Base-by-base conservation (phyloP, 2,888 invertebrate species). In the Tenthredo livida region DNA sequence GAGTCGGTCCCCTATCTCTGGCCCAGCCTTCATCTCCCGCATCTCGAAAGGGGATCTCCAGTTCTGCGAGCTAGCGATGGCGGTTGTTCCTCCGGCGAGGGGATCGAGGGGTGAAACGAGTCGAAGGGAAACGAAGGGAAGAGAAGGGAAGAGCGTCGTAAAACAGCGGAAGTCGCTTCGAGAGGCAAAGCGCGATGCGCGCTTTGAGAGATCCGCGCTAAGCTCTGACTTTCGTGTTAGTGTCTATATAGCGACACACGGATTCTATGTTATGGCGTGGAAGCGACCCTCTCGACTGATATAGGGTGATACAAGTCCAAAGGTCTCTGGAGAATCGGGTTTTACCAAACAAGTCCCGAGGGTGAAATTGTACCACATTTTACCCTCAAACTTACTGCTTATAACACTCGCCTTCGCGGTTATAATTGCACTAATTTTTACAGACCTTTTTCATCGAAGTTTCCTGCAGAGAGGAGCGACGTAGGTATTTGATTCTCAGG, bases 111-210 rank as follows among this genome's bases (percentile, higher is more conserved):
- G 82, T 21, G 65, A 58, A 33, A 61, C 17, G 65, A 29, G 72
- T 25, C 58, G 37, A 73, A 58, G 84, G 84, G 84, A 67, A 67
- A 40, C 40, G 65, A 67, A 87, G 82, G 87, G 86, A 87, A 86
- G 87, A 77, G 82, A 43, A 65, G 85, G 65, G 82, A 73, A 83
- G 77, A 85, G 70, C 25, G n/a, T 88, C 88, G 85, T 88, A 88
- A 88, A 86, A 86, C 77, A 85, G 80, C 88, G 88, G 89, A 88
- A 88, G 88, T 88, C 85, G 85, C 84, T 78, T 82, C 84, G 86
- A 77, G 86, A 83, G 83, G 85, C 78, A 72, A 83, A 77, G 84
- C 75, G 73, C 84, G 58, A 50, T 61, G 67, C 72, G 82, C 85
- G 84, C 85, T 86, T 86, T 84, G 29, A 84, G 85, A 86, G 82